Evolutionary conservation across 2,888 invertebrate species (phyloP).

Genomic region (Cataglyphis rosenhaueri): DNA sequence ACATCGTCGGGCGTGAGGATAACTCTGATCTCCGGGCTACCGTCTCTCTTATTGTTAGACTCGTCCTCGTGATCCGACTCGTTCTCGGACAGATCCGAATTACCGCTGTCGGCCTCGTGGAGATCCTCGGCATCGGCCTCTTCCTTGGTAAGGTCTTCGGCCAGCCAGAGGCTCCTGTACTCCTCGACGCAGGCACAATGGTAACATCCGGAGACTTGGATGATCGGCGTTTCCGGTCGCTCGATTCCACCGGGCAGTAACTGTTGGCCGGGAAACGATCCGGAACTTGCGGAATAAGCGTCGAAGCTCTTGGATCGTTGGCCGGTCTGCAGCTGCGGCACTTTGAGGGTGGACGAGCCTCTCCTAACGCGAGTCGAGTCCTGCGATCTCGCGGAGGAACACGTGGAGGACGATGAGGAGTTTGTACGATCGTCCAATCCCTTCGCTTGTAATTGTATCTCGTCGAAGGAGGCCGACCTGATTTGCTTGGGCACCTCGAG

Average conservation of each 20-base stretch:
- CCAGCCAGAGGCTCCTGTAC: conserved; percentile 88
- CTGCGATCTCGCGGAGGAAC: conserved; percentile 80
- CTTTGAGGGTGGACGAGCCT: conserved; percentile 86
- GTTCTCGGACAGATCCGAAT: conserved; percentile 53
- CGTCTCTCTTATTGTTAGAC: conserved; percentile 66
- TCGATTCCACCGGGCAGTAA: conserved; percentile 76
- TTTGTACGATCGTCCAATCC: conserved; percentile 85
- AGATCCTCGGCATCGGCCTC: conserved; percentile 75
- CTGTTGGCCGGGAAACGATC: conserved; percentile 73
- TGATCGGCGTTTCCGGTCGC: conserved; percentile 80
- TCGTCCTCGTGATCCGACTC: conserved; percentile 70
- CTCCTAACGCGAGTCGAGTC: conserved; percentile 69
- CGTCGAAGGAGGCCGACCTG: conserved; percentile 95
- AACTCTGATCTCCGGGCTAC: conserved; percentile 81
- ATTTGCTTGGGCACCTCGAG: conserved; percentile 96
- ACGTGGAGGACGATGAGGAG: conserved; percentile 79
- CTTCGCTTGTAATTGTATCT: conserved; percentile 93
- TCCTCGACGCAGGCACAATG: conserved; percentile 93
- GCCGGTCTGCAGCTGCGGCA: conserved; percentile 88
- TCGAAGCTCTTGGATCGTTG: conserved; percentile 94
- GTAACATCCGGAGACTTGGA: conserved; percentile 90
- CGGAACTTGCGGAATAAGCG: conserved; percentile 88
- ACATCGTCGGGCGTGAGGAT: conserved; percentile 71
- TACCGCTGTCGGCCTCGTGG: conserved; percentile 67
- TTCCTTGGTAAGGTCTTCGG: conserved; percentile 73